Evolutionary conservation across 2,113 vertebrate species (phyloP).

Genomic region (Scophthalmus maximus): DNA sequence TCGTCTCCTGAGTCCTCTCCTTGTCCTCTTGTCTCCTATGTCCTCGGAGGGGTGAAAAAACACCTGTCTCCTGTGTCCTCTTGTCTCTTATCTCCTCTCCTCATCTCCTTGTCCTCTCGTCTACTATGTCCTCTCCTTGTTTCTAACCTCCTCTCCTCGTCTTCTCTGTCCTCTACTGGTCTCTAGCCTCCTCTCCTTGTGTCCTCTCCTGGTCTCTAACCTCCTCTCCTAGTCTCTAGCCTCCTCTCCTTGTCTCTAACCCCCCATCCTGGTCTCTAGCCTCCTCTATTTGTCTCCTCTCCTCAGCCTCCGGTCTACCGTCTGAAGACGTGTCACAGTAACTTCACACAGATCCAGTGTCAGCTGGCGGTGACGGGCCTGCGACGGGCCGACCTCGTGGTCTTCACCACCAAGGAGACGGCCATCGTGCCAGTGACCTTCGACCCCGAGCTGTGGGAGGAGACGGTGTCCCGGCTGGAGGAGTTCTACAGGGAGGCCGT

Average conservation of each 20-base stretch:
- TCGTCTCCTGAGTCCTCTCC: background rate
- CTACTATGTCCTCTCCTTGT: background rate
- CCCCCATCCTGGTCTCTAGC: background rate
- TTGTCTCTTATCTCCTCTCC: background rate
- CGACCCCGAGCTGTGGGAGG: constrained; percentile 78
- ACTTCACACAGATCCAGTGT: constrained; percentile 87
- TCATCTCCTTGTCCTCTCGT: background rate
- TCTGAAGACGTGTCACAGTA: constrained; percentile 82
- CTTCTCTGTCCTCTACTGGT: too few relatives aligned
- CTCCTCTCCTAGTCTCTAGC: background rate
- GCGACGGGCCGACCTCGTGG: constrained; percentile 77
- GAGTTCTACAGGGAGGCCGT: constrained; percentile 81
- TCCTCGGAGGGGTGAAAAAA: too few relatives aligned
- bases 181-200: too few relatives aligned
- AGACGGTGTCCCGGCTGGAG: constrained; percentile 80
- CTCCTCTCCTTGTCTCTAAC: background rate
- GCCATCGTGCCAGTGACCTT: constrained; percentile 82
- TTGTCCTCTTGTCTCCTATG: too few relatives aligned
- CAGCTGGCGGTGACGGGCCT: constrained; percentile 83
- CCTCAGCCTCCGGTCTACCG: constrained; percentile 51
- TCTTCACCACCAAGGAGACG: constrained; percentile 82
- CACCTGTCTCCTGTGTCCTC: background rate
- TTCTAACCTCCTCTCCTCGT: background rate
- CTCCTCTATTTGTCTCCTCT: background rate
- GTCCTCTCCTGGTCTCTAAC: too few relatives aligned